Percentiles rank a stretch among this genome's conserved stretches.
These are phyloP conservation scores for Cochlearius cochlearius DNA, from an alignment of 2,113 vertebrate species.

Conservation along the genomic window DNA sequence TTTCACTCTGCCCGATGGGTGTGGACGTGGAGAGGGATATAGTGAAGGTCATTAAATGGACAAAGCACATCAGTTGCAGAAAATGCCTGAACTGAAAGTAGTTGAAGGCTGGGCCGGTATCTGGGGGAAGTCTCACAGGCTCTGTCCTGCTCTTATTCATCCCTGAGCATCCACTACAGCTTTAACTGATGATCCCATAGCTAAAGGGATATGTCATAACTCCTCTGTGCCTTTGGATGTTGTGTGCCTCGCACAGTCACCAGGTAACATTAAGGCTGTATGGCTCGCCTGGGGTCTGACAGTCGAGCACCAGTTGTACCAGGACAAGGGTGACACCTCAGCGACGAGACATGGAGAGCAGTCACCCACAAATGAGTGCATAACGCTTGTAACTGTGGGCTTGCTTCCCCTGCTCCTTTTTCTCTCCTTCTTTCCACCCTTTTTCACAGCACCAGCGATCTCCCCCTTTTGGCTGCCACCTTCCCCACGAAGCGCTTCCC, in stretches of 20 bases:
- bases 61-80: not conserved
- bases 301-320: not conserved
- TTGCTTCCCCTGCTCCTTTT: not conserved
- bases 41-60: not conserved
- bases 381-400: not conserved
- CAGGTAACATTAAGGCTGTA: not conserved
- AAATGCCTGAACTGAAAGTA: not conserved
- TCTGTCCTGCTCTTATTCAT: not conserved
- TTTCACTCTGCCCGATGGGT: not conserved
- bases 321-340: not conserved
- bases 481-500: not conserved
- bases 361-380: not conserved
- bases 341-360: not conserved
- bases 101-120: not conserved
- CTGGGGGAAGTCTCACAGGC: not conserved
- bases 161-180: not conserved
- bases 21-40: not conserved
- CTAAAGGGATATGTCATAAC: not conserved
- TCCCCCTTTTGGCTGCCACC: not conserved
- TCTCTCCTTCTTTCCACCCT: not conserved
- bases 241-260: not conserved
- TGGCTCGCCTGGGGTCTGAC: not conserved
- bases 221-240: not conserved
- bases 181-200: not conserved
- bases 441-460: not conserved